Evolutionary conservation across 2,797 vertebrate genomes (phyloP).

Genomic region (Characodon lateralis): DNA sequence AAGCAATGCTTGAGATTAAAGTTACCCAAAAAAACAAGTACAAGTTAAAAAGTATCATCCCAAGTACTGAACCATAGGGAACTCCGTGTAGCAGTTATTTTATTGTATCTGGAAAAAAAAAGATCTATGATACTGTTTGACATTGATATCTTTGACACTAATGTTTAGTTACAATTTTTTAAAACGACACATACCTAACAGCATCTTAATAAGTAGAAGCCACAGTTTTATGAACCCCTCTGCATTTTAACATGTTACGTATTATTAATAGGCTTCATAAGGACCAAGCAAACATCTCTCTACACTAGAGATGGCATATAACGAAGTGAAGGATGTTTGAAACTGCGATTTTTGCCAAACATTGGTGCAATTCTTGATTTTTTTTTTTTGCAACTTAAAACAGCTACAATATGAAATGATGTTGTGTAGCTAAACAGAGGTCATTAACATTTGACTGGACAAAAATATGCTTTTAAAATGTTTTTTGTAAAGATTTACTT

Average conservation of each 20-base stretch:
- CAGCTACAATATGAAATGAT: not conserved
- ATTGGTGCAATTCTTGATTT: not conserved
- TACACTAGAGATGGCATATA: not conserved
- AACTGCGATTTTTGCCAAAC: no score
- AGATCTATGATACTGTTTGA: not conserved
- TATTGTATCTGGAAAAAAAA: not conserved
- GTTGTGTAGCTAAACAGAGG: not conserved
- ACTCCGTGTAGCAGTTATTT: not conserved
- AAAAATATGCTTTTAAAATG: no score
- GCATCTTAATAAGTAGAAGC: no score
- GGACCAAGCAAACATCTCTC: not conserved
- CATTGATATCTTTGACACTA: not conserved
- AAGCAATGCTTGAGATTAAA: not conserved
- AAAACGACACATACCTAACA: not conserved
- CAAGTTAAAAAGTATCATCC: not conserved
- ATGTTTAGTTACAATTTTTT: not conserved
- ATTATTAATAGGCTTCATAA: not conserved
- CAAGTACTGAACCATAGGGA: not conserved
- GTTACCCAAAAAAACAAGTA: not conserved
- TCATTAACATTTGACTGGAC: no score
- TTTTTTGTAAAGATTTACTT: not conserved
- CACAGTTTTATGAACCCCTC: not conserved
- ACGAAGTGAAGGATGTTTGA: not conserved
- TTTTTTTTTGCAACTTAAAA: not conserved
- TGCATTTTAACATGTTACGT: not conserved